These are phyloP conservation scores for Cydia pomonella DNA, from an alignment of 1,140 invertebrate genomes.

Conservation along the genomic window DNA sequence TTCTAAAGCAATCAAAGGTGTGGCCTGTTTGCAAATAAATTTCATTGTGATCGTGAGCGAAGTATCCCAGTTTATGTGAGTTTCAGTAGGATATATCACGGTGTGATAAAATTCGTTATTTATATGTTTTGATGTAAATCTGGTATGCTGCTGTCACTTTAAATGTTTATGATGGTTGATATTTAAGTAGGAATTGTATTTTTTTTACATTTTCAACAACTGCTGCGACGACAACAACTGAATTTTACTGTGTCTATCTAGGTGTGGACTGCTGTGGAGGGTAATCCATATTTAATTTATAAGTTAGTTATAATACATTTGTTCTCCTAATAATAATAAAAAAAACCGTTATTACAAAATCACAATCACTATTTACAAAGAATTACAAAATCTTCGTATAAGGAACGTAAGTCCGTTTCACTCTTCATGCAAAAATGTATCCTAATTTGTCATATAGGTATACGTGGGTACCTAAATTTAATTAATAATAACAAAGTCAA, in stretches of 20 bases:
- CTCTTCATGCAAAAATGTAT: too few relatives aligned
- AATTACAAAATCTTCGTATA: too few relatives aligned
- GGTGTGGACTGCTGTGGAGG: too few relatives aligned
- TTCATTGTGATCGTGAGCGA: slow-evolving; percentile 32
- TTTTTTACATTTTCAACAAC: background rate
- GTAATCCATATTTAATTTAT: too few relatives aligned
- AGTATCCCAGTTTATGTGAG: slow-evolving; percentile 43
- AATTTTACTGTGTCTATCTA: too few relatives aligned
- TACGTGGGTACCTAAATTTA: slow-evolving; percentile 33
- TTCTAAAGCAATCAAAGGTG: slow-evolving; percentile 77
- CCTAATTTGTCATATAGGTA: background rate
- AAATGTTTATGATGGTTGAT: background rate
- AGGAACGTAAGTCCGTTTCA: too few relatives aligned
- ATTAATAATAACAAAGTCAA: slow-evolving; percentile 30
- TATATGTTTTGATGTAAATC: background rate
- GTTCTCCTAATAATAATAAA: too few relatives aligned
- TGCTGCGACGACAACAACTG: too few relatives aligned
- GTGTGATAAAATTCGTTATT: slow-evolving; percentile 16
- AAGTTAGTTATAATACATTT: too few relatives aligned
- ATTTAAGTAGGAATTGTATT: background rate
- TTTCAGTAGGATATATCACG: slow-evolving; percentile 13
- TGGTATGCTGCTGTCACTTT: background rate
- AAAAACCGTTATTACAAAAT: too few relatives aligned
- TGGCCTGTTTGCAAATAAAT: slow-evolving; percentile 59
- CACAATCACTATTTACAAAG: too few relatives aligned